Base-by-base conservation (phyloP, 2,888 invertebrate species). In the Torymus auratus region DNA sequence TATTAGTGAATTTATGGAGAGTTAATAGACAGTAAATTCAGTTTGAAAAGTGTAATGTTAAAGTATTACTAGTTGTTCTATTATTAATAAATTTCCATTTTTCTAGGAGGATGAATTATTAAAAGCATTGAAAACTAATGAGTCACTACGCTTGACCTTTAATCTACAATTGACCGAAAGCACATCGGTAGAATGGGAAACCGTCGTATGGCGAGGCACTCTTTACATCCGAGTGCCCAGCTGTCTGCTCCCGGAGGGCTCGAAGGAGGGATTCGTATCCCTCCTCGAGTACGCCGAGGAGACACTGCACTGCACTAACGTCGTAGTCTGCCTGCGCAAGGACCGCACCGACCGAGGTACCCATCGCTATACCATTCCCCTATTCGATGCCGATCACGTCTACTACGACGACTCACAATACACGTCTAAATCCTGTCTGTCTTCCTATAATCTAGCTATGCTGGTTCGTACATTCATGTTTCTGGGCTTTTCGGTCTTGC, bases 231-330 rank as follows among this genome's bases (percentile, higher is more conserved):
- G 97, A 85, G 94, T 98, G 88, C 98, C 98, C 68, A 94, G 95
- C 82, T 95, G 95, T 82, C 94, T 98, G 84, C 94, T 96, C 84
- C 96, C 97, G 4, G 97, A 96, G 88, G 96, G 98, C 86, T 98
- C 98, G 86, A 97, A 98, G 92, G 97, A 99, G 92, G 97, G 97
- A 85, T 98, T 99, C 92, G 95, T 99, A 87, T 95, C 97, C 67
- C 93, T 99, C 74, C 92, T 99, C 86, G 99, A 99, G 93, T 98
- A 97, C 89, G 98, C 98, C 74, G 99, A 99, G 91, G 98, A 99
- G 89, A 94, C 96, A 84, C 94, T 99, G 74, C 94, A 95, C 83
- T 97, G 97, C 91, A 93, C 94, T 85, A 94, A 96, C 89, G 95
- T 96, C 88, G 93, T 96, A 84, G 94, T 95, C 89, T 96, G 96